Base-by-base conservation (phyloP, 2,113 vertebrate species). In the Corydoras maculifer region DNA sequence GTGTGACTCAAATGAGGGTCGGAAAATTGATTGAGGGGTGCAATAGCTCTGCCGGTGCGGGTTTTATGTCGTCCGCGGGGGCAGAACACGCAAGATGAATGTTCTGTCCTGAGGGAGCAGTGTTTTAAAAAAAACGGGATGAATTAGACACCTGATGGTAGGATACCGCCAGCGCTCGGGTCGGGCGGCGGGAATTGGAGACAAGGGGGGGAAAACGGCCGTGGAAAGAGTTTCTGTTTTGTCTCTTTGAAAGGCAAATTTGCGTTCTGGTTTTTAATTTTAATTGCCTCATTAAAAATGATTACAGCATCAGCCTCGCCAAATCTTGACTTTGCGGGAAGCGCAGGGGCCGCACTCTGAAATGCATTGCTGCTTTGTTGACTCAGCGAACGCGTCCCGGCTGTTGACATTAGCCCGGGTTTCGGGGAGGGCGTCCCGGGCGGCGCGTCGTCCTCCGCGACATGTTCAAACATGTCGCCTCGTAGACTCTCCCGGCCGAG, bases 241-340 rank as follows among this genome's bases (percentile, higher is more conserved):
- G 77, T 76, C 77, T 69, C 67, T 48, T 79, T 81, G 77, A 87
- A 25, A 84, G 10, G 11, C 13, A 82, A 77, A 84, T 85, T 87
- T 43, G 35, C 35, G 7, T 43, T 80, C 87, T 86, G 86, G 86
- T 88, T 86, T 88, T 79, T 79, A 79, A 84, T 76, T 81, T 74
- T 82, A 88, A 88, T 85, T 86, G 86, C 82, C 84, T 84, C 82
- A 87, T 90, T 87, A 86, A 87, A 84, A 82, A 82, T 80, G 84
- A 88, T 87, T 84, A 79, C 82, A 81, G 82, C 84, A 82, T 83
- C 84, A 86, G 84, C 82, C 85, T 87, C 77, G 79, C 72, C 84
- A 84, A 85, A 85, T 82, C 84, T 81, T 82, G 80, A 74, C 62
- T 71, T 71, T 64, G 64, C 61, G 43, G 14, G 62, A 60, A 29